Base-by-base conservation (phyloP, 2,888 invertebrate genomes). In the Xestia xanthographa region DNA sequence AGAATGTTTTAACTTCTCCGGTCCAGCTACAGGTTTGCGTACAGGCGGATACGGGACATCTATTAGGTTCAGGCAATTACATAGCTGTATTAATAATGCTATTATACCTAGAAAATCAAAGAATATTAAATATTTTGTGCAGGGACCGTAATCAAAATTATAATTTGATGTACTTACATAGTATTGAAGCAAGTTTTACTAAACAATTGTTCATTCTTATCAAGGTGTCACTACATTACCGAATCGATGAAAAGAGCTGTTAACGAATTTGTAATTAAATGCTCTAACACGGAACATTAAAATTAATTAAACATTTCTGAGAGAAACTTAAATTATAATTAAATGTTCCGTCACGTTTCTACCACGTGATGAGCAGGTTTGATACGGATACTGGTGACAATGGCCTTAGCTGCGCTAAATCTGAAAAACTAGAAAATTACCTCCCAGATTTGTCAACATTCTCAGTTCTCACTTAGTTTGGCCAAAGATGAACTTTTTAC, bases 151-250 rank as follows among this genome's bases (percentile, higher is more conserved):
- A 56, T 26, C 4, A 20, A 14, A 69, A 66, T 43, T 22, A 69
- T 26, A 1, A 43, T 50, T 62, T 41, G 0, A 45, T 43, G 29
- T 84, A 93, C 93, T 92, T 82, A 93, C 93, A 89, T 70, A 90
- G 50, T 29, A 87, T 74, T 74, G 79, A n/a, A 67, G 80, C 73
- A 71, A 88, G 48, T 85, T 76, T 72, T 79, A 86, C 82, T 86
- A 83, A 88, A 91, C 90, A 92, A 92, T 82, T 90, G 91, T 79
- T 82, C 88, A 89, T 90, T 66, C 38, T 86, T 66, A 48, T 70
- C 38, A 62, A 72, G 38, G 41, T 67, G 48, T 65, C 22, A 43
- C 72, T 77, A 63, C 81, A 84, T 84, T 45, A 74, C 74, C 34
- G 62, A 41, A 62, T 53, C 48, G 72, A 48, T 26, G 3, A 17